Base-by-base conservation (phyloP, 2,888 invertebrate species). In the Laspeyria flexula region DNA sequence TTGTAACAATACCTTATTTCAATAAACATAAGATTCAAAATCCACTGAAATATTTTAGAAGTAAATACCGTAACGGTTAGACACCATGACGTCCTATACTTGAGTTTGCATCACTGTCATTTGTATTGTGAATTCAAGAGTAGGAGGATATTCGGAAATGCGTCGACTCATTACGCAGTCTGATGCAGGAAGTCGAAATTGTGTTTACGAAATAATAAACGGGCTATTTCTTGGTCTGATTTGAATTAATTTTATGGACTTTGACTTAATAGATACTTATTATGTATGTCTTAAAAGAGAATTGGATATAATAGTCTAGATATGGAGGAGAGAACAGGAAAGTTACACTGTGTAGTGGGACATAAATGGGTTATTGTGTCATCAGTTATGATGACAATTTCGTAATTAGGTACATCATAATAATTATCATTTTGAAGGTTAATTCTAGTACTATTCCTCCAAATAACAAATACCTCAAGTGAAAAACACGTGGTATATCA, bases 81-180 rank as follows among this genome's bases (percentile, higher is more conserved):
- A 4, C 66, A 73, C 71, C 73, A 70, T 76, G 63, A 68, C 71
- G 69, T 75, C 65, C 60, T 60, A 71, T 66, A 60, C 67, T 77
- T 69, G 51, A 65, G 46, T 59, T 69, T 69, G 55, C 69, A 29
- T 53, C 69, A 69, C 41, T 41, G 61, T 61, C 60, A 58, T 68
- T 60, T 61, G 60, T 49, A 60, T 67, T 65, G 60, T 61, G 53
- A 48, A 33, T 46, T 33, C 37, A 27, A 38, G 16, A 50, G 54
- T 52, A 57, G 46, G 47, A 55, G 52, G 50, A 46, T 56, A 58
- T 57, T 64, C 31, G 58, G 50, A 48, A 51, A 38, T 63, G 42
- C 50, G 54, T 39, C 40, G 65, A 44, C 56, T 56, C 54, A 61
- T 70, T 67, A 67, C 40, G 60, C 44, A 39, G 34, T 45, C 49